Conservation (phyloP, 2,797 vertebrate genomes). For the Columba guinea region DNA sequence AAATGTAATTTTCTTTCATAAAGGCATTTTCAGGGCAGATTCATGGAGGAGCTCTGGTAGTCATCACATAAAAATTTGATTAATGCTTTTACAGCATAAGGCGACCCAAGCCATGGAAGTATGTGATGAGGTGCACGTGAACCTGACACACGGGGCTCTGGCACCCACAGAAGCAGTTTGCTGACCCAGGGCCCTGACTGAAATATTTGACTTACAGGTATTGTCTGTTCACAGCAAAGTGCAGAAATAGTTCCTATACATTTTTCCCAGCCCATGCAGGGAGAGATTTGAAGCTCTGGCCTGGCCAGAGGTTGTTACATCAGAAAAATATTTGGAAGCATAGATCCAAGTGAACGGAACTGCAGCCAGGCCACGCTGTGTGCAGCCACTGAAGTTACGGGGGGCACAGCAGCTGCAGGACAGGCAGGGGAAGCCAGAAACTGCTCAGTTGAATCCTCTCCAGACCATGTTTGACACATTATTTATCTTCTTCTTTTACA, state of each 20-base stretch:
- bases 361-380: slow-evolving; percentile 8
- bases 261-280: background rate
- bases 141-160: background rate
- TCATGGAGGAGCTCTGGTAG: background rate
- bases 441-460: slow-evolving; percentile 62
- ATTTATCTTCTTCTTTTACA: slow-evolving; percentile 73
- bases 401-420: slow-evolving; percentile 69
- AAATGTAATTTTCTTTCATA: background rate
- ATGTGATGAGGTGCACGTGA: background rate
- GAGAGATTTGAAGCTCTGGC: slow-evolving; percentile 13
- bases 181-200: background rate
- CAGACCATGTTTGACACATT: slow-evolving; percentile 71
- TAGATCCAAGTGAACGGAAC: slow-evolving; percentile 49
- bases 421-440: slow-evolving; percentile 60
- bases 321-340: slow-evolving; percentile 49
- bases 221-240: background rate
- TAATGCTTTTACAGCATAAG: background rate
- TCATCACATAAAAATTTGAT: background rate
- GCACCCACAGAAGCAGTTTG: background rate
- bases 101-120: background rate
- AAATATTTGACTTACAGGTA: slow-evolving; percentile 8
- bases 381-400: slow-evolving; percentile 45
- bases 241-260: background rate
- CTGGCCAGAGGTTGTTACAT: background rate
- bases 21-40: background rate